Evolutionary conservation across 2,888 invertebrate species (phyloP).

Genomic region (Drosophila bunnanda): DNA sequence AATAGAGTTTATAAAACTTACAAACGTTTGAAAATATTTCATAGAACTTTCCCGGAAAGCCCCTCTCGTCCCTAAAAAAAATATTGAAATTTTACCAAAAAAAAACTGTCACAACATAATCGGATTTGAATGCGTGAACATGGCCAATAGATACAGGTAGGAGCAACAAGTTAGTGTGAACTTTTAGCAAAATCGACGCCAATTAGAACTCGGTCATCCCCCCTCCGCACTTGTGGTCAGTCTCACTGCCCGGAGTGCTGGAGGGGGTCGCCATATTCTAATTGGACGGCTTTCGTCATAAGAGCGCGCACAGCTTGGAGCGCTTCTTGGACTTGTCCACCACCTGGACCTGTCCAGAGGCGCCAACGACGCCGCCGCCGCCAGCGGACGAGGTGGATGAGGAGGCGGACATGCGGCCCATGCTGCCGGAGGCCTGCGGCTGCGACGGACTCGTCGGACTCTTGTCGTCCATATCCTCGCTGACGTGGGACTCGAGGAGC

Average conservation of each 20-base stretch:
- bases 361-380: slow-evolving; percentile 51
- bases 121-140: slow-evolving; percentile 3
- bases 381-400: slow-evolving; percentile 80
- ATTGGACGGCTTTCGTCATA: slow-evolving; percentile 85
- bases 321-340: slow-evolving; percentile 83
- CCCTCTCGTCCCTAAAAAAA: not conserved
- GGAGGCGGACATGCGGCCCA: slow-evolving; percentile 82
- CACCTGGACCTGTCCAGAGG: slow-evolving; percentile 18
- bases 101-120: not conserved
- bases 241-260: slow-evolving; percentile 64
- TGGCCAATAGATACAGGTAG: slow-evolving; percentile 31
- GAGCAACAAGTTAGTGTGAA: slow-evolving; percentile 27
- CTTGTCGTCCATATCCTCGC: slow-evolving; percentile 83
- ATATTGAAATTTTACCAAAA: not conserved
- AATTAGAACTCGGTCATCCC: slow-evolving; percentile 82
- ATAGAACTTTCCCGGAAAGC: not conserved
- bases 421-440: slow-evolving; percentile 61
- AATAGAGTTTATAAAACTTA: not conserved
- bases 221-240: slow-evolving; percentile 72
- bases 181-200: slow-evolving; percentile 39
- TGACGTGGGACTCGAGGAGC: slow-evolving; percentile 80
- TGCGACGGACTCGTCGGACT: slow-evolving; percentile 83
- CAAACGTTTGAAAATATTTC: not conserved
- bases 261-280: slow-evolving; percentile 82
- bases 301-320: slow-evolving; percentile 85